These are phyloP conservation scores for Schizopygopsis pylzovi DNA, from an alignment of 2,797 vertebrate genomes.

Conservation along the genomic window DNA sequence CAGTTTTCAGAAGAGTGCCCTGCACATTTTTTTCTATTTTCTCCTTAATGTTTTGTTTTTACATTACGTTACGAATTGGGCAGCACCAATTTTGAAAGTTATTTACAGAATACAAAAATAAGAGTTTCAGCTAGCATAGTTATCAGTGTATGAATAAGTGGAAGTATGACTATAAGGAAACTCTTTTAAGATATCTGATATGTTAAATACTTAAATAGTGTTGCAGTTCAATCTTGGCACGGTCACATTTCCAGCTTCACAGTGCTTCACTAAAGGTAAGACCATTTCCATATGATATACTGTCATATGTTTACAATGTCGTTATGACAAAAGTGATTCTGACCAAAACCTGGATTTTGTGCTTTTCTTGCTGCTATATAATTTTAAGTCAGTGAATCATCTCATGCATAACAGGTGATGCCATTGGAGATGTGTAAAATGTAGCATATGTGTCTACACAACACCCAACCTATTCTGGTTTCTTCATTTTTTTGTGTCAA, in stretches of 20 bases:
- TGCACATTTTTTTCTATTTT: slow-evolving; percentile 53
- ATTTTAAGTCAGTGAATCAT: slow-evolving; percentile 43
- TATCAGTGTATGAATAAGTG: slow-evolving; percentile 25
- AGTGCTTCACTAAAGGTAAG: slow-evolving; percentile 52
- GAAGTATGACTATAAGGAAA: slow-evolving; percentile 33
- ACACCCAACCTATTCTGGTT: background rate
- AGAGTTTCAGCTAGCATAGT: slow-evolving; percentile 48
- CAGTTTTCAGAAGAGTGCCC: slow-evolving; percentile 72
- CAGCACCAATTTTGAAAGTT: slow-evolving; percentile 66
- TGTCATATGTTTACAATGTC: slow-evolving; percentile 39
- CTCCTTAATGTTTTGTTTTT: background rate
- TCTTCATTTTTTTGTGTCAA: background rate
- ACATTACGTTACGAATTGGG: slow-evolving; percentile 34
- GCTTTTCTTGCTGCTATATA: slow-evolving; percentile 70
- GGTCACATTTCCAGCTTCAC: slow-evolving; percentile 57
- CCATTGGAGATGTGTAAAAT: slow-evolving; percentile 61
- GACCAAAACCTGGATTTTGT: slow-evolving; percentile 73
- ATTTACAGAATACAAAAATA: slow-evolving; percentile 61
- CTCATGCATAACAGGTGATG: slow-evolving; percentile 53
- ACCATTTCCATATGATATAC: slow-evolving; percentile 46
- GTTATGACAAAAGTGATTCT: slow-evolving; percentile 69
- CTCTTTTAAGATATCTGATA: slow-evolving; percentile 43
- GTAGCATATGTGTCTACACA: background rate
- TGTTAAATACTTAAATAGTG: slow-evolving; percentile 47
- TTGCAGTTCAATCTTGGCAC: slow-evolving; percentile 57